phyloP scores from a whole-genome alignment of 64 coral and sea anemone species.

The Orbicella faveolata region DNA sequence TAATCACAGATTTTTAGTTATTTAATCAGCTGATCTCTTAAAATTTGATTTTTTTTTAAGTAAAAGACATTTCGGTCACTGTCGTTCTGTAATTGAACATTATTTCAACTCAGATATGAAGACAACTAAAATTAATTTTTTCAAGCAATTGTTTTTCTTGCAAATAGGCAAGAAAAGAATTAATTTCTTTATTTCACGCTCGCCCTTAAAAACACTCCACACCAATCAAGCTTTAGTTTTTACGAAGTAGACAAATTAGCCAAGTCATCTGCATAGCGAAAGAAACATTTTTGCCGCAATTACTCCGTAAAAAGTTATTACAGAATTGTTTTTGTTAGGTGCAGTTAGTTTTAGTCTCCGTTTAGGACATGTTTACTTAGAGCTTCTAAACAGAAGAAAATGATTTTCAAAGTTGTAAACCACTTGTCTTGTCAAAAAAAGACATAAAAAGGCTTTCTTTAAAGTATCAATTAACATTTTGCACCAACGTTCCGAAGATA shows the following conservation, averaged over 20 bases:
- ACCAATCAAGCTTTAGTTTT: neutral
- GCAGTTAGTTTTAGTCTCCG: neutral
- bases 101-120: neutral
- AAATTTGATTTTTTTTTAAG: neutral
- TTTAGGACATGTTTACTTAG: neutral
- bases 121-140: neutral
- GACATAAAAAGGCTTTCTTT: neutral
- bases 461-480: neutral
- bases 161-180: neutral
- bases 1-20: neutral
- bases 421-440: neutral
- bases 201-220: neutral
- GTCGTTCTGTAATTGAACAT: neutral
- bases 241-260: neutral
- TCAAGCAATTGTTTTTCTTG: neutral
- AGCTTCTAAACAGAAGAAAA: neutral
- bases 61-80: neutral
- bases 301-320: neutral
- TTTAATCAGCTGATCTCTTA: conserved; percentile 39
- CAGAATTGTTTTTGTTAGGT: neutral
- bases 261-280: neutral
- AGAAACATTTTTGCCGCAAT: neutral
- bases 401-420: neutral
- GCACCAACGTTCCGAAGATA: neutral
- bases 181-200: neutral